Conservation (phyloP, 1,140 invertebrate genomes). For the Tribolium madens region DNA sequence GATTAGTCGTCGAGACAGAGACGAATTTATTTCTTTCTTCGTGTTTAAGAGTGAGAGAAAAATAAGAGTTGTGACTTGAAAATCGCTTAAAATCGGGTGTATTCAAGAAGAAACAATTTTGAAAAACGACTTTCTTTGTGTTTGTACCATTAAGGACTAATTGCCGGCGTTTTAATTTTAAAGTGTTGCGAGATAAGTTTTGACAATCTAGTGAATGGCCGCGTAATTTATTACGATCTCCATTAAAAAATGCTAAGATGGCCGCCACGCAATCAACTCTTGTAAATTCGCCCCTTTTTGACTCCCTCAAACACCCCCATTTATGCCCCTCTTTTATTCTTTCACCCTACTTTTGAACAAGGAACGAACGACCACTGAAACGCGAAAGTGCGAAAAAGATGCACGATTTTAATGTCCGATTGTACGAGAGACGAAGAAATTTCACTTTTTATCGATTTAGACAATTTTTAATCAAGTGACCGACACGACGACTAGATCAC, state of each 20-base stretch:
- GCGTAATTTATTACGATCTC: conserved; percentile 50
- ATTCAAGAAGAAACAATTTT: conserved; percentile 62
- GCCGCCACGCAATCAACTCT: conserved; percentile 63
- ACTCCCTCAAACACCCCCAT: conserved; percentile 59
- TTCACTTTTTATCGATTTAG: conserved; percentile 36
- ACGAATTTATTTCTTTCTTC: not conserved
- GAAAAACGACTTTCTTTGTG: conserved; percentile 66
- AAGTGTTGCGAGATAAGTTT: conserved; percentile 39
- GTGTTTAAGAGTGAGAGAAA: conserved; percentile 25
- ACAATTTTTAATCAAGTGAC: not conserved
- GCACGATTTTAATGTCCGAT: conserved; percentile 45
- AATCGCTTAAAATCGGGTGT: conserved; percentile 53
- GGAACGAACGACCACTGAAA: conserved; percentile 46
- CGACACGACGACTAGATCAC: not conserved
- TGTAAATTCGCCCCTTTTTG: conserved; percentile 62
- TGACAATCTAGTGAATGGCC: conserved; percentile 44
- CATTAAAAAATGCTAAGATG: conserved; percentile 62
- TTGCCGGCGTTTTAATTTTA: conserved; percentile 64
- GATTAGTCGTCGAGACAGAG: conserved; percentile 52
- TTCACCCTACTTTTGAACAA: conserved; percentile 64
- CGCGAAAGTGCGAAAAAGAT: conserved; percentile 17
- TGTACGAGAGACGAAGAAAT: conserved; percentile 46
- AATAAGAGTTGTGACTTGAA: conserved; percentile 17
- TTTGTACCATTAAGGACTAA: conserved; percentile 63
- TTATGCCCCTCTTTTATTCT: conserved; percentile 62